Evolutionary conservation across 2,888 invertebrate genomes (phyloP).

Genomic region (Galerucella nymphaeae): DNA sequence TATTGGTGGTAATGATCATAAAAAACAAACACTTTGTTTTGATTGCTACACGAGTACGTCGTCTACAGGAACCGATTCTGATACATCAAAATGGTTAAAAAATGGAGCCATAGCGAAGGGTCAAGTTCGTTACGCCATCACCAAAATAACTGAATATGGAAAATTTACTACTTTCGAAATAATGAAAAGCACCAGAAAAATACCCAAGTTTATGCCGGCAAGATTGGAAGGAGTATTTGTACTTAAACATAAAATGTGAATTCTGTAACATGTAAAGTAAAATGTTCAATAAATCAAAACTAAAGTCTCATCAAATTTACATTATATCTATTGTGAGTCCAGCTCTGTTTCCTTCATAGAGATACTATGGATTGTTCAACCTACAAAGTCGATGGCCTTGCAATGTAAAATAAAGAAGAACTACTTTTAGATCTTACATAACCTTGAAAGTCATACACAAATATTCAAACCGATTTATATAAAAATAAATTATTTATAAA

Average conservation of each 20-base stretch:
- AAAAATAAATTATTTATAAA: not conserved
- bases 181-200: constrained; percentile 57
- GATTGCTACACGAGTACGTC: constrained; percentile 41
- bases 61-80: constrained; percentile 22
- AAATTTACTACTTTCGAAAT: constrained; percentile 61
- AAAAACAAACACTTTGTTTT: constrained; percentile 27
- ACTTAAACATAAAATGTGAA: constrained; percentile 24
- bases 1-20: not conserved
- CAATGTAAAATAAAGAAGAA: too few species aligned
- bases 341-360: too few species aligned
- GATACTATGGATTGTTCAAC: too few species aligned
- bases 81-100: constrained; percentile 6
- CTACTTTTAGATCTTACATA: too few species aligned
- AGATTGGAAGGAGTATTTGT: constrained; percentile 58
- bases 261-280: not conserved
- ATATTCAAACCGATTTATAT: not conserved
- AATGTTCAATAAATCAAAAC: not conserved
- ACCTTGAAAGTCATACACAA: not conserved
- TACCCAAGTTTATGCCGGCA: constrained; percentile 55
- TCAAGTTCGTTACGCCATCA: constrained; percentile 56
- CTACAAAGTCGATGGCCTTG: too few species aligned
- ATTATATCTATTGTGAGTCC: too few species aligned
- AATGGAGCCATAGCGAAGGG: constrained; percentile 16
- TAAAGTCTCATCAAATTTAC: too few species aligned
- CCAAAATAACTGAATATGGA: constrained; percentile 57